Percentiles rank a stretch among this genome's conserved stretches.
phyloP scores from a whole-genome alignment of 2,797 vertebrate genomes.

The Potorous gilbertii region DNA sequence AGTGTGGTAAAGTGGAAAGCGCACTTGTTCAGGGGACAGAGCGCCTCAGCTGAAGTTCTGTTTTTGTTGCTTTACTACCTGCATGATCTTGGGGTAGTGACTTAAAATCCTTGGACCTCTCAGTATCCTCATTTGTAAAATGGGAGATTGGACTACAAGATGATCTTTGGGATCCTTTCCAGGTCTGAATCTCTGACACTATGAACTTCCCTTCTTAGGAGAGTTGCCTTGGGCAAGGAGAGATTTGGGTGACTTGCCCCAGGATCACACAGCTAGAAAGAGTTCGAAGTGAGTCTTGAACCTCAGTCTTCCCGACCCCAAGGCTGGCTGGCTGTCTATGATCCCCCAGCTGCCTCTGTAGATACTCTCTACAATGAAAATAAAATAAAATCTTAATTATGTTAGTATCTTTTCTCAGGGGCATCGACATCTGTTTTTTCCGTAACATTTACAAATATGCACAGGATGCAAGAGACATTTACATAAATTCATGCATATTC shows the following conservation, averaged over 20 bases:
- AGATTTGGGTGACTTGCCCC: neutral
- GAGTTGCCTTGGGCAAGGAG: too few relatives aligned
- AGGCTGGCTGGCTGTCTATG: neutral
- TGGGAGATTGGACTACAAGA: neutral
- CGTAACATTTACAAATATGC: rapidly evolving
- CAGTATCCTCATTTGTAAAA: neutral
- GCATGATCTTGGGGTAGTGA: rapidly evolving
- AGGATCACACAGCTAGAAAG: too few relatives aligned
- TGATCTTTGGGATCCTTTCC: too few relatives aligned
- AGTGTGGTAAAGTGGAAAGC: too few relatives aligned
- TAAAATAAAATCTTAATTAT: neutral
- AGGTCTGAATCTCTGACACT: neutral
- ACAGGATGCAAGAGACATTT: rapidly evolving
- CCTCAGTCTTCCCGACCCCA: neutral
- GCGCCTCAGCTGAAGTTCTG: neutral
- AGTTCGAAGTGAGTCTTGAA: too few relatives aligned
- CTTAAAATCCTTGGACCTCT: rapidly evolving
- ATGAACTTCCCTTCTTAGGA: neutral
- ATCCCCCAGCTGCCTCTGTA: neutral
- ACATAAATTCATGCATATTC: neutral
- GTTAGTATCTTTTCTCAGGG: neutral
- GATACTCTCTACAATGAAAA: neutral
- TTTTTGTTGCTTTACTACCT: neutral
- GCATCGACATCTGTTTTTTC: neutral
- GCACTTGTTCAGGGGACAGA: neutral